phyloP scores from a whole-genome alignment of 2,113 vertebrate genomes.

The Paralichthys olivaceus region DNA sequence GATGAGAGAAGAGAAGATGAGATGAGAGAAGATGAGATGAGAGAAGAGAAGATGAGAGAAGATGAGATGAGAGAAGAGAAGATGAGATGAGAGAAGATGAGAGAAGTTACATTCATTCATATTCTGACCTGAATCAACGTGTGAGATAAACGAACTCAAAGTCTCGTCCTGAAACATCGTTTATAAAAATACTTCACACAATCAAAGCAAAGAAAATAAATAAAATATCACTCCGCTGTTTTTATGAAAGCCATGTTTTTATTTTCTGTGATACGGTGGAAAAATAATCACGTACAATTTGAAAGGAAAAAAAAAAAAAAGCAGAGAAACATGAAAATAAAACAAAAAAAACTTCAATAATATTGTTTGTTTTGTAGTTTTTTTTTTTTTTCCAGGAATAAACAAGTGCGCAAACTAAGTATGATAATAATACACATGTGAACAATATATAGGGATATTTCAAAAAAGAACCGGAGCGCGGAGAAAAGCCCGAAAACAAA shows the following conservation, averaged over 20 bases:
- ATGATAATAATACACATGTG: conserved; percentile 48
- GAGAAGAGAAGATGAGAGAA: no score
- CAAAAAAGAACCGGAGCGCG: conserved; percentile 32
- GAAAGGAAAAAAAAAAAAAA: conserved; percentile 55
- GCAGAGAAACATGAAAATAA: conserved; percentile 50
- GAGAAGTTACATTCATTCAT: no score
- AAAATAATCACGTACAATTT: conserved; percentile 85
- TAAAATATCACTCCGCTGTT: conserved; percentile 6
- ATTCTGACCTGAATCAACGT: no score
- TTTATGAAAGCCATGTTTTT: conserved; percentile 82
- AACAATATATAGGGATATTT: conserved; percentile 51
- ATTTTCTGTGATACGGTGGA: conserved; percentile 81
- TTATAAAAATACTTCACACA: not conserved
- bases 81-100: no score
- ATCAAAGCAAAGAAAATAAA: not conserved
- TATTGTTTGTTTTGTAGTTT: conserved; percentile 71
- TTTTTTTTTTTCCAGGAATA: conserved; percentile 60
- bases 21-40: no score
- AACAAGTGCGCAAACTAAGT: conserved; percentile 52
- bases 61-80: no score
- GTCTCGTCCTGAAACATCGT: not conserved
- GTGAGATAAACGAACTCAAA: not conserved
- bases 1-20: no score
- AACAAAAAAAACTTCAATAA: conserved; percentile 65
- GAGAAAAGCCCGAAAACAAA: conserved; percentile 27